These are phyloP conservation scores for Microcebus murinus DNA, from an alignment of 2,113 vertebrate genomes.

Conservation along the genomic window DNA sequence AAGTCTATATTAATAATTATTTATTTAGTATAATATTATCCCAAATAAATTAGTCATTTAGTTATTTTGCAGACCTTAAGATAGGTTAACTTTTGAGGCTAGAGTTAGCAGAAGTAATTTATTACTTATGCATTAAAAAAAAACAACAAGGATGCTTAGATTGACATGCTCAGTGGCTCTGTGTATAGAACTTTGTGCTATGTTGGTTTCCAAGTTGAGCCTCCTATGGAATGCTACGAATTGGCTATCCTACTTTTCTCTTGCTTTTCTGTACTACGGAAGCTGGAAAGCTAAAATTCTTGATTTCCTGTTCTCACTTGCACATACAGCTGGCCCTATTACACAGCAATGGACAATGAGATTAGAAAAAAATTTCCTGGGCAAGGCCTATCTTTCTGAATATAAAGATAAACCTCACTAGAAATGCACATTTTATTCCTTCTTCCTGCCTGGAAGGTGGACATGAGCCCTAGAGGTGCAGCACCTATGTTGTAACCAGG, in stretches of 20 bases:
- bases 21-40: background rate
- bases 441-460: background rate
- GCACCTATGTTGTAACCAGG: background rate
- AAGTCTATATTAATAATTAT: background rate
- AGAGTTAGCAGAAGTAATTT: background rate
- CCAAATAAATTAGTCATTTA: background rate
- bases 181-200: background rate
- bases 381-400: background rate
- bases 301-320: background rate
- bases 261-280: background rate
- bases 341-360: background rate
- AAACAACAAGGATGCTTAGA: background rate
- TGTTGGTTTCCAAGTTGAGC: background rate
- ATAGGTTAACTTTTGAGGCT: background rate
- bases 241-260: background rate
- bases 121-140: background rate
- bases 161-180: background rate
- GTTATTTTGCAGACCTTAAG: background rate
- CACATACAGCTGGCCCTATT: background rate
- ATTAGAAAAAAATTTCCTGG: background rate
- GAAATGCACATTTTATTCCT: background rate
- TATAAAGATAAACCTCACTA: background rate
- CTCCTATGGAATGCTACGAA: background rate
- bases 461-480: background rate
- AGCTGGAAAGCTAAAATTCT: background rate